A percentile compares a stretch with the other conserved stretches of the same genome.
Evolutionary conservation across 92 coral and sea anemone genomes (phyloP).

Genomic region (Galaxea fascicularis): DNA sequence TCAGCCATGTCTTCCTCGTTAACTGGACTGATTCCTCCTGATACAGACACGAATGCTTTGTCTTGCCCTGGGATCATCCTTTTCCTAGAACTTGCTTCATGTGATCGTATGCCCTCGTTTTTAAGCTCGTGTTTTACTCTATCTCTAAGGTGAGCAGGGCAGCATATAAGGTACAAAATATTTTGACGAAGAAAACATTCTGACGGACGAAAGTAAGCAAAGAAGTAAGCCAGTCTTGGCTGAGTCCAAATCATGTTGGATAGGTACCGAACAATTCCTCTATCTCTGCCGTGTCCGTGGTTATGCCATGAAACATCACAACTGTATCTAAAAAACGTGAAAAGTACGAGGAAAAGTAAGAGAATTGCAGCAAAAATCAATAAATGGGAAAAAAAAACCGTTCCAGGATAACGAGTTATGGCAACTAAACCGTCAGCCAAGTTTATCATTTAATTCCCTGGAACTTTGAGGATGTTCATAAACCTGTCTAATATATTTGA

Average conservation of each 20-base stretch:
- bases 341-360: background rate
- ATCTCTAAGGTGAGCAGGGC: slow-evolving; percentile 8
- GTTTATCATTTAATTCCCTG: too few species aligned
- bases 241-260: slow-evolving; percentile 5
- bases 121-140: background rate
- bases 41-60: background rate
- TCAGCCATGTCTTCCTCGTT: background rate
- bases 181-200: background rate
- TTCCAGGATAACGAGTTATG: too few species aligned
- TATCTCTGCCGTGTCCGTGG: background rate
- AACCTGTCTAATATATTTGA: too few species aligned
- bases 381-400: background rate
- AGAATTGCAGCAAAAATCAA: background rate
- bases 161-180: slow-evolving; percentile 10
- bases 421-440: too few species aligned
- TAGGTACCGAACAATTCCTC: background rate
- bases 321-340: background rate
- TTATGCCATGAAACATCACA: background rate
- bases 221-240: background rate
- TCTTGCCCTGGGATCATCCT: slow-evolving; percentile 3
- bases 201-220: slow-evolving; percentile 18
- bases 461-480: too few species aligned
- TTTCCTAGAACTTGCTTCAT: background rate
- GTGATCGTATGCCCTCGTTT: background rate
- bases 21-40: slow-evolving; percentile 5